These are phyloP conservation scores for Paramisgurnus dabryanus DNA, from an alignment of 2,113 vertebrate genomes.

Conservation along the genomic window DNA sequence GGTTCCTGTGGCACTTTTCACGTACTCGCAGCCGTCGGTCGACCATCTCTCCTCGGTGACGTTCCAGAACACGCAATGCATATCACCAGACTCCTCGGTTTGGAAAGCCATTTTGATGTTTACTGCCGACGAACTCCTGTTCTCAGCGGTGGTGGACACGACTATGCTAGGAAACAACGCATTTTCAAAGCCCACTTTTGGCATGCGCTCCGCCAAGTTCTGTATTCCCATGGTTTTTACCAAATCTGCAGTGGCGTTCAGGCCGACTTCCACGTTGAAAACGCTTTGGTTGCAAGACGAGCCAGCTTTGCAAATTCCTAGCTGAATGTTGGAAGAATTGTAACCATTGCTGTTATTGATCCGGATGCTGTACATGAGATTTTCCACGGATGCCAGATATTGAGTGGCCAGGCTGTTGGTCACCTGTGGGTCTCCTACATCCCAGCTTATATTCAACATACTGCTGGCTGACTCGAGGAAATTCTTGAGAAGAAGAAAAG, in stretches of 20 bases:
- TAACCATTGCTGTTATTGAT: constrained; percentile 54
- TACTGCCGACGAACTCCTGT: background rate
- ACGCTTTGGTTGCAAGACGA: constrained; percentile 46
- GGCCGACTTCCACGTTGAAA: constrained; percentile 51
- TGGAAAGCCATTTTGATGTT: constrained; percentile 76
- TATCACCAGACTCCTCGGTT: accelerated
- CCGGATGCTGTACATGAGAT: constrained; percentile 73
- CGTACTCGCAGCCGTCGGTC: constrained; percentile 51
- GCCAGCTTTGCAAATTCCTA: constrained; percentile 56
- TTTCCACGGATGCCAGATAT: constrained; percentile 78
- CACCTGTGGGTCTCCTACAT: accelerated
- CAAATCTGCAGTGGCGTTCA: constrained; percentile 37
- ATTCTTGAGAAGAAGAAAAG: constrained; percentile 70
- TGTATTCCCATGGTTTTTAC: constrained; percentile 74
- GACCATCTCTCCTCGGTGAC: constrained; percentile 30
- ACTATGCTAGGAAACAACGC: constrained; percentile 57
- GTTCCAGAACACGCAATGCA: constrained; percentile 86
- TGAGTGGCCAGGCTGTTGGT: constrained; percentile 58
- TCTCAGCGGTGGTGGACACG: constrained; percentile 71
- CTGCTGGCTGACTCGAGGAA: constrained; percentile 72
- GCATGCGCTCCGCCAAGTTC: constrained; percentile 73
- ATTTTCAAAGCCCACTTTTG: accelerated
- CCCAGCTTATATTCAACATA: constrained; percentile 68
- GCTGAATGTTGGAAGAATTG: constrained; percentile 56
- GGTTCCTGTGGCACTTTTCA: background rate